Percentiles rank a stretch among this genome's conserved stretches.
Evolutionary conservation across 2,888 invertebrate species (phyloP).

Genomic region (Orchestes rusci): DNA sequence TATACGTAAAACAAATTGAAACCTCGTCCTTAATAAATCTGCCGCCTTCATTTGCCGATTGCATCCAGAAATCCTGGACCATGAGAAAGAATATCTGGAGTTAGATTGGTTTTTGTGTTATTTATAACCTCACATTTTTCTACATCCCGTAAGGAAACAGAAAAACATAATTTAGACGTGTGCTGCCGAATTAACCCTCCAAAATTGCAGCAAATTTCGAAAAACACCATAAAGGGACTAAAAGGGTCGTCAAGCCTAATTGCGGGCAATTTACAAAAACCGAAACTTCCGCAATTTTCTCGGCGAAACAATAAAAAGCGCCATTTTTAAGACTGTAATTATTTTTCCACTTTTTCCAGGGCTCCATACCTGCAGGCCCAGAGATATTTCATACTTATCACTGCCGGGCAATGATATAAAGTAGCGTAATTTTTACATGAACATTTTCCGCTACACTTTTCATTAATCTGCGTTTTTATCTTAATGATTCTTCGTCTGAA

Average conservation of each 20-base stretch:
- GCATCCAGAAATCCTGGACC: constrained; percentile 11
- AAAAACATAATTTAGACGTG: too few species aligned
- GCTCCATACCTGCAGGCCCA: constrained; percentile 40
- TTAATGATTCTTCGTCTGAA: constrained; percentile 46
- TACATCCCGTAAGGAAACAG: too few species aligned
- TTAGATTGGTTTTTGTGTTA: neutral
- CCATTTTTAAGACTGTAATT: constrained; percentile 39
- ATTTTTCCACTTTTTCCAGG: constrained; percentile 33
- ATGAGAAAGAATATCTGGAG: constrained; percentile 7
- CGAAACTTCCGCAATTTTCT: constrained; percentile 23
- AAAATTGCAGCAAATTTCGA: too few species aligned
- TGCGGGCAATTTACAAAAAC: too few species aligned
- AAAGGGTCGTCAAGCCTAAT: too few species aligned
- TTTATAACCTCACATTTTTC: too few species aligned
- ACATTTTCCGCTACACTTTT: constrained; percentile 46
- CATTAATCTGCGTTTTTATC: constrained; percentile 45
- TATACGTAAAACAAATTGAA: constrained; percentile 24
- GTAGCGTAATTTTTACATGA: constrained; percentile 46
- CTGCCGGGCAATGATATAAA: constrained; percentile 42
- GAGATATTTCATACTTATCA: constrained; percentile 44
- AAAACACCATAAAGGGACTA: too few species aligned
- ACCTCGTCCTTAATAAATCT: constrained; percentile 24
- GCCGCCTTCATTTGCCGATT: constrained; percentile 20
- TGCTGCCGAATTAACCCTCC: too few species aligned
- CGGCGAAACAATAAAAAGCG: constrained; percentile 24